A percentile compares a stretch with the other conserved stretches of the same genome.
phyloP scores from a whole-genome alignment of 2,797 vertebrate species.

The Vespertilio murinus region DNA sequence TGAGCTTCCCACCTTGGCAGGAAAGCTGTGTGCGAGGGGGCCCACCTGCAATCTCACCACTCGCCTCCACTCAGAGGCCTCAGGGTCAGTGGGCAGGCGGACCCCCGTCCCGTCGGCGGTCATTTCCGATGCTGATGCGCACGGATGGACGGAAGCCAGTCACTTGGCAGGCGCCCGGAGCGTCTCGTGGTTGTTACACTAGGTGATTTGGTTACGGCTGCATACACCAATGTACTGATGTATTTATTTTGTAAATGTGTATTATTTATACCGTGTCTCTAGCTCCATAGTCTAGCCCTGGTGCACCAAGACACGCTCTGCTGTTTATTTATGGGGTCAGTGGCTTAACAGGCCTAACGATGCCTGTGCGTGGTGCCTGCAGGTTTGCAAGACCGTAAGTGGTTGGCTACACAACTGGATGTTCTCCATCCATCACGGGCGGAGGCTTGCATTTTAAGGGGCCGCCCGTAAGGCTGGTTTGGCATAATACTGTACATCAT shows the following conservation, averaged over 20 bases:
- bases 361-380: slow-evolving; percentile 62
- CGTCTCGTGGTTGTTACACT: slow-evolving; percentile 68
- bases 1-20: slow-evolving; percentile 53
- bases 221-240: slow-evolving; percentile 69
- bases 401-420: slow-evolving; percentile 51
- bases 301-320: slow-evolving; percentile 67
- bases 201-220: slow-evolving; percentile 78
- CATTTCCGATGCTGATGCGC: slow-evolving; percentile 73
- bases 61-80: slow-evolving; percentile 56
- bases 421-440: slow-evolving; percentile 38
- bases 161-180: slow-evolving; percentile 58
- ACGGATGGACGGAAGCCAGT: slow-evolving; percentile 74
- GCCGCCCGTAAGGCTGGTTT: slow-evolving; percentile 59
- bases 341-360: slow-evolving; percentile 74
- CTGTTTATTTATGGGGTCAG: slow-evolving; percentile 77
- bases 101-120: slow-evolving; percentile 42
- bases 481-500: slow-evolving; percentile 31
- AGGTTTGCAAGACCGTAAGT: slow-evolving; percentile 71
- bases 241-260: slow-evolving; percentile 79
- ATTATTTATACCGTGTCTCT: slow-evolving; percentile 81
- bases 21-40: slow-evolving; percentile 29
- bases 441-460: slow-evolving; percentile 55
- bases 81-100: slow-evolving; percentile 69
- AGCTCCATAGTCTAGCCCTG: slow-evolving; percentile 75
- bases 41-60: slow-evolving; percentile 64